Conservation (phyloP, 1,140 invertebrate genomes). For the Muscidifurax raptorellus region DNA sequence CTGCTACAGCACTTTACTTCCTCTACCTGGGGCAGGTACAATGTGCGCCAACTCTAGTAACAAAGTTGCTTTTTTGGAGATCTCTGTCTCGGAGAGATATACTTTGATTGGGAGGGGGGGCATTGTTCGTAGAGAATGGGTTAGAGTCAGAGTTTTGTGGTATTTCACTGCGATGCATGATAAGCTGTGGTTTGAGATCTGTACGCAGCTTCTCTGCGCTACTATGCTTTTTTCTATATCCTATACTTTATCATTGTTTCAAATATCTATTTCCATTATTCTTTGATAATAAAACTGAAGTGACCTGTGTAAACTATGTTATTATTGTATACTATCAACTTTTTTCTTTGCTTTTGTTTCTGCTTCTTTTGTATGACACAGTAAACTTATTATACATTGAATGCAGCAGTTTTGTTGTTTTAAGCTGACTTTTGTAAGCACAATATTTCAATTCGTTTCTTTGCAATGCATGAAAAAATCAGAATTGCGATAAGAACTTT, state of each 20-base stretch:
- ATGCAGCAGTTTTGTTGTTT: neutral
- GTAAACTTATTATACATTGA: neutral
- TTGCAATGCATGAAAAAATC: neutral
- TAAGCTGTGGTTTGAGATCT: neutral
- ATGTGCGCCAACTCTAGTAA: neutral
- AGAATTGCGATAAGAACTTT: neutral
- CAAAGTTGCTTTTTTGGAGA: neutral
- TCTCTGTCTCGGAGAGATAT: neutral
- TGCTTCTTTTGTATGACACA: neutral
- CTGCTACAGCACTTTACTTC: neutral
- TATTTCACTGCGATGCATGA: neutral
- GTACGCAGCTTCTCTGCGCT: neutral
- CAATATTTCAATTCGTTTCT: neutral
- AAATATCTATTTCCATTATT: neutral
- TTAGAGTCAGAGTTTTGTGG: neutral
- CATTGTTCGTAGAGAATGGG: neutral
- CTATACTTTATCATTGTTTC: neutral
- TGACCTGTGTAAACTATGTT: neutral
- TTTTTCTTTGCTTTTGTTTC: neutral
- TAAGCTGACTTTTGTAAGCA: neutral
- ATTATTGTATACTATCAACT: neutral
- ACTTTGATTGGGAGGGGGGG: neutral
- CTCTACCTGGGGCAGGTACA: neutral
- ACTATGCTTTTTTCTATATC: neutral
- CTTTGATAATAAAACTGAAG: neutral